Evolutionary conservation across 2,797 vertebrate genomes (phyloP).

Genomic region (Semotilus atromaculatus): DNA sequence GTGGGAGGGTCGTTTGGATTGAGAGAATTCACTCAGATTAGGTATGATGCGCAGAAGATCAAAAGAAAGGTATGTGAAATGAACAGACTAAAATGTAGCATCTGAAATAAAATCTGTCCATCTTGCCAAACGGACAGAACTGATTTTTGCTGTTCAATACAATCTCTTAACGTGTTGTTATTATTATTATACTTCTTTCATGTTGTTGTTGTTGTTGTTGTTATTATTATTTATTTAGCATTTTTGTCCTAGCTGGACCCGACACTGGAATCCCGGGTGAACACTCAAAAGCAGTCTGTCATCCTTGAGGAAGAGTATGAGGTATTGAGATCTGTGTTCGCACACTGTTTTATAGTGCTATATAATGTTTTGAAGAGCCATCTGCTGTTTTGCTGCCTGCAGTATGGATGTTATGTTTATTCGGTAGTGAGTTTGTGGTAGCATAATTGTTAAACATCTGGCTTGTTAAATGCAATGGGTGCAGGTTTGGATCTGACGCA

Average conservation of each 20-base stretch:
- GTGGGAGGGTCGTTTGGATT: conserved; percentile 94
- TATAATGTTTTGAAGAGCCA: conserved; percentile 11
- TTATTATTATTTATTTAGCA: background rate
- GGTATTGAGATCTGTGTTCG: conserved; percentile 72
- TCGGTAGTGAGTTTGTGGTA: background rate
- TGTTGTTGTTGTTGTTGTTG: too few relatives aligned
- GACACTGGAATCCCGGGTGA: conserved; percentile 84
- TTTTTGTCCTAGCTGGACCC: conserved; percentile 85
- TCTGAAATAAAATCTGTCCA: background rate
- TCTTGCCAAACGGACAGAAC: background rate
- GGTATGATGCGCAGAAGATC: conserved; percentile 88
- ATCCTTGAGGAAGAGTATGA: conserved; percentile 90
- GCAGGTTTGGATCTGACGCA: background rate
- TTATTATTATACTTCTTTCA: background rate
- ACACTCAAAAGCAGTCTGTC: conserved; percentile 71
- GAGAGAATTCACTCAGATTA: conserved; percentile 91
- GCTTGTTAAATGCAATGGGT: conserved; percentile 4
- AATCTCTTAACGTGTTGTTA: background rate
- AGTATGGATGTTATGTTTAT: background rate
- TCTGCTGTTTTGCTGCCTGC: conserved; percentile 12
- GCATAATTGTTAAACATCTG: conserved; percentile 12
- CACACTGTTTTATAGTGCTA: background rate
- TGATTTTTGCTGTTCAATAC: background rate
- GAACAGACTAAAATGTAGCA: background rate
- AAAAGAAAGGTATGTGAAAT: conserved; percentile 78